Evolutionary conservation across 1,140 invertebrate species (phyloP).

Genomic region (Zaprionus ghesquierei): DNA sequence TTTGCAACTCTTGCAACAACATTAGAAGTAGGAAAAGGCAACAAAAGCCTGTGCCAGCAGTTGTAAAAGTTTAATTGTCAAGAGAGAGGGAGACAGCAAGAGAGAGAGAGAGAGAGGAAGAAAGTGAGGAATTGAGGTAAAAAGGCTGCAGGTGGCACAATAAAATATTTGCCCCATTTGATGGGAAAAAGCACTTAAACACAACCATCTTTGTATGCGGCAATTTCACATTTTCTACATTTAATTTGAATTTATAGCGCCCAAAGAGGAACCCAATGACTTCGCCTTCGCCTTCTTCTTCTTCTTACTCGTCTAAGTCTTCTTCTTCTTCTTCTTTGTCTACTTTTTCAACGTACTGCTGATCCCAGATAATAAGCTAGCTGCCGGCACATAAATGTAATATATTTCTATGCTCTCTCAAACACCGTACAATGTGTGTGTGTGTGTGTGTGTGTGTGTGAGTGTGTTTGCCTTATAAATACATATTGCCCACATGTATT

Average conservation of each 20-base stretch:
- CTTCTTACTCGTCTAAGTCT: background rate
- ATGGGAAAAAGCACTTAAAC: conserved; percentile 55
- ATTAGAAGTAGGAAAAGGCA: conserved; percentile 35
- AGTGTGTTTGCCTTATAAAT: conserved; percentile 19
- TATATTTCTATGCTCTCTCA: conserved; percentile 24
- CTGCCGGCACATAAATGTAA: background rate
- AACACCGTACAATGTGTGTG: background rate
- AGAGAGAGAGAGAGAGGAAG: background rate
- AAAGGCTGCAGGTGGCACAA: conserved; percentile 33
- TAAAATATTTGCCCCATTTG: conserved; percentile 46
- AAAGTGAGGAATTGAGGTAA: background rate
- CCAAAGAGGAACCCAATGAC: background rate
- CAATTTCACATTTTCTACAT: conserved; percentile 42
- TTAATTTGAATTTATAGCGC: conserved; percentile 56
- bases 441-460: background rate
- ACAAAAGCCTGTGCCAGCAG: conserved; percentile 48
- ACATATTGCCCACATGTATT: conserved; percentile 37
- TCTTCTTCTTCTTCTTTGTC: background rate
- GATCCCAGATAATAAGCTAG: conserved; percentile 30
- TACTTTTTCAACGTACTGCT: background rate
- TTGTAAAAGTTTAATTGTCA: conserved; percentile 75
- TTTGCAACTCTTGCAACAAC: conserved; percentile 41
- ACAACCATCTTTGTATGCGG: conserved; percentile 39
- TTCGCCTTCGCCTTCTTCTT: background rate
- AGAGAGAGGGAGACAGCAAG: background rate